A percentile compares a stretch with the other conserved stretches of the same genome.
Evolutionary conservation across 2,888 invertebrate genomes (phyloP).

Genomic region (Protonemura montana): DNA sequence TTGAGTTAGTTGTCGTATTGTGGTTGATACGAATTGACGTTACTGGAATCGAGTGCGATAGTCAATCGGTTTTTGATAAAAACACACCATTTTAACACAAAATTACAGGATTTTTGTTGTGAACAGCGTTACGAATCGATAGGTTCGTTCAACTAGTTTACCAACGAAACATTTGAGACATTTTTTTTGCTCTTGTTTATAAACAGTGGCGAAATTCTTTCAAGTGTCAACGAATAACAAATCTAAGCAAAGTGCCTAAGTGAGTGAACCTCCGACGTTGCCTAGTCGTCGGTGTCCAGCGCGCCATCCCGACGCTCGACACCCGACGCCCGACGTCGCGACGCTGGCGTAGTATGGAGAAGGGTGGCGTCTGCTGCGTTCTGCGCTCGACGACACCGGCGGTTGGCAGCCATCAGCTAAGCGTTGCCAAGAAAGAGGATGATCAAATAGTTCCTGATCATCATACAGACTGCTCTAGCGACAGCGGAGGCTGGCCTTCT

Average conservation of each 20-base stretch:
- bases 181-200: no score
- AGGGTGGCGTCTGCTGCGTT: conserved; percentile 46
- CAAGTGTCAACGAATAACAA: no score
- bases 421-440: conserved; percentile 39
- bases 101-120: no score
- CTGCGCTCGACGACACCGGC: conserved; percentile 41
- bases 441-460: conserved; percentile 48
- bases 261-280: not conserved
- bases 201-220: no score
- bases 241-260: no score
- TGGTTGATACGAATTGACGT: not conserved
- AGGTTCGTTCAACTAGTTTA: no score
- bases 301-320: not conserved
- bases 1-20: not conserved
- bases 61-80: not conserved
- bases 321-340: conserved; percentile 10
- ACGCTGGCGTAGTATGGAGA: conserved; percentile 44
- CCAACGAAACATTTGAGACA: no score
- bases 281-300: not conserved
- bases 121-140: no score
- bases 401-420: conserved; percentile 24
- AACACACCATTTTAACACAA: no score
- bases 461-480: conserved; percentile 42
- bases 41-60: not conserved
- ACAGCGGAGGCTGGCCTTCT: conserved; percentile 40